Conservation (phyloP, 2,888 invertebrate genomes). For the Sialis lutaria region DNA sequence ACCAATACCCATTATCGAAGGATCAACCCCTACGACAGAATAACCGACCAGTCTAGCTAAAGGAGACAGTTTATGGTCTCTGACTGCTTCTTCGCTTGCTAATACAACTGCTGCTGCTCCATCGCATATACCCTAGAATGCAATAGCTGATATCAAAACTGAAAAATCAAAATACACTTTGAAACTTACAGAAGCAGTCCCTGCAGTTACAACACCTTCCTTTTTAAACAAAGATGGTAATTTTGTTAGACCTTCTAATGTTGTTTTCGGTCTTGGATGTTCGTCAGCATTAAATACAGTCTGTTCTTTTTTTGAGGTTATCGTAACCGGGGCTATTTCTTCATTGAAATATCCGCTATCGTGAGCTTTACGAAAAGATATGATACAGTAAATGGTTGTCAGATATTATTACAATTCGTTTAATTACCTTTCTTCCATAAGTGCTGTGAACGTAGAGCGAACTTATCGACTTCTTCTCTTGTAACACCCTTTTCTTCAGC, state of each 20-base stretch:
- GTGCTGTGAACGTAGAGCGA: slow-evolving; percentile 69
- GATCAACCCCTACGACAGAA: slow-evolving; percentile 88
- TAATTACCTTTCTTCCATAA: slow-evolving; percentile 64
- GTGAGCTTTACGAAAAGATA: slow-evolving; percentile 39
- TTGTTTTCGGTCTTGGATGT: slow-evolving; percentile 82
- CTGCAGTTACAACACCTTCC: slow-evolving; percentile 86
- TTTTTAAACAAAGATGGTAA: slow-evolving; percentile 85
- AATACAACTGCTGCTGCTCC: slow-evolving; percentile 89
- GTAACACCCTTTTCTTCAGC: slow-evolving; percentile 70
- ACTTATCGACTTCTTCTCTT: slow-evolving; percentile 70
- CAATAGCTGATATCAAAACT: slow-evolving; percentile 2
- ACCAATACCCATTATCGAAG: slow-evolving; percentile 95
- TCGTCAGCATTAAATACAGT: slow-evolving; percentile 74
- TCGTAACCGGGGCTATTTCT: slow-evolving; percentile 71
- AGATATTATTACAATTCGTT: neutral
- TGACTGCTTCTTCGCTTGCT: slow-evolving; percentile 80
- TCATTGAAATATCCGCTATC: slow-evolving; percentile 78
- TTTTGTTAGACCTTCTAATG: slow-evolving; percentile 68
- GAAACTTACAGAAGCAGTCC: slow-evolving; percentile 69
- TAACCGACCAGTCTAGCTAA: slow-evolving; percentile 83
- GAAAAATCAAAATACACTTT: neutral
- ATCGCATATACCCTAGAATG: slow-evolving; percentile 75
- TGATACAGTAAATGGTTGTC: neutral
- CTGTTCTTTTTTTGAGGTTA: slow-evolving; percentile 71
- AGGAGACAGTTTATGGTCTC: slow-evolving; percentile 64